Conservation (phyloP, 2,113 vertebrate genomes). For the Fukomys damarensis region DNA sequence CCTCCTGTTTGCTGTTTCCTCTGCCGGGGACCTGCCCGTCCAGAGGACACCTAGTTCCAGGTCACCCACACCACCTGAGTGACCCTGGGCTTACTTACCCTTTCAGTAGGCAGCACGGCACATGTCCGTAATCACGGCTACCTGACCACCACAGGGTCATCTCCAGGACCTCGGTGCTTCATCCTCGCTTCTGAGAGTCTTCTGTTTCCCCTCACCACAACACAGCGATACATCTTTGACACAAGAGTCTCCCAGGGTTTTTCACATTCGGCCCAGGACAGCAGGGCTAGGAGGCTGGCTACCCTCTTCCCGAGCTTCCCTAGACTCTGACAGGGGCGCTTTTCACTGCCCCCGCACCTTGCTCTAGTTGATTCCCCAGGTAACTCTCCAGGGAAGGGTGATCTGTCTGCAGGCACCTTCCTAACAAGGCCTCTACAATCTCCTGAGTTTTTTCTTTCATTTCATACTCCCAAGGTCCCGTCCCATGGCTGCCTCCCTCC, state of each 20-base stretch:
- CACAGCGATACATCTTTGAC: background rate
- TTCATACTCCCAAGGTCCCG: conserved; percentile 45
- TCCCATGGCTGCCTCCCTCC: background rate
- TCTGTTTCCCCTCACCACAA: background rate
- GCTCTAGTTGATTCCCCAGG: conserved; percentile 25
- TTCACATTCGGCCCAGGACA: background rate
- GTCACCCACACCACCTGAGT: background rate
- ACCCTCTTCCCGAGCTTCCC: background rate
- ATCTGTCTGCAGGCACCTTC: background rate
- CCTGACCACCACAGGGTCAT: background rate
- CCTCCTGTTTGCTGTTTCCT: background rate
- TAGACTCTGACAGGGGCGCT: background rate
- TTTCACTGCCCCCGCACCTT: background rate
- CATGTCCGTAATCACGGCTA: background rate
- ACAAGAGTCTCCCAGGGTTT: background rate
- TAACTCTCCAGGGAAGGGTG: conserved; percentile 28
- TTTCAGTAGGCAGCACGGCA: background rate
- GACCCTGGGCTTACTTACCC: background rate
- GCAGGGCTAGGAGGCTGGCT: background rate
- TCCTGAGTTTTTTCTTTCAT: conserved; percentile 31
- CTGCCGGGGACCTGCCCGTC: background rate
- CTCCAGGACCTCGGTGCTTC: background rate
- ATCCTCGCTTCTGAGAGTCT: background rate
- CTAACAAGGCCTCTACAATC: conserved; percentile 4
- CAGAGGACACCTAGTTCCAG: background rate